phyloP scores from a whole-genome alignment of 1,140 invertebrate genomes.

The Drosophila mayri region DNA sequence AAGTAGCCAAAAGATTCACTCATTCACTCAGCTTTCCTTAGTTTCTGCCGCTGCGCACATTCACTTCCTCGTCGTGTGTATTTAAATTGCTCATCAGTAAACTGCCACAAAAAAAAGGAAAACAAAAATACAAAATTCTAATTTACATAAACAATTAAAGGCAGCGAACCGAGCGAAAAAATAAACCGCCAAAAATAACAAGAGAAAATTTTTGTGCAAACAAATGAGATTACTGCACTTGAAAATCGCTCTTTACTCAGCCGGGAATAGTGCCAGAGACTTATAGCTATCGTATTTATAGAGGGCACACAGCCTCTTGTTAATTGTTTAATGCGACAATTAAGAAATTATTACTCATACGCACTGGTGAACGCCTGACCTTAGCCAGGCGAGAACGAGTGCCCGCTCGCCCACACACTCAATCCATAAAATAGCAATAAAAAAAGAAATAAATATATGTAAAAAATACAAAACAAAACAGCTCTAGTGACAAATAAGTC shows the following conservation, averaged over 20 bases:
- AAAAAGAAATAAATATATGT: neutral
- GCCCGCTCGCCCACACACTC: conserved; percentile 65
- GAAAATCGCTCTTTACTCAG: conserved; percentile 4
- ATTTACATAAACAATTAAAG: conserved; percentile 81
- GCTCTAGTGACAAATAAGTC: conserved; percentile 74
- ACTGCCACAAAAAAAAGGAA: conserved; percentile 9
- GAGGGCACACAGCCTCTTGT: conserved; percentile 30
- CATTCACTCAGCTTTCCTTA: conserved; percentile 18
- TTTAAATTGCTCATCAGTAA: conserved; percentile 69
- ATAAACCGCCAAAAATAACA: conserved; percentile 22
- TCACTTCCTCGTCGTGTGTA: conserved; percentile 69
- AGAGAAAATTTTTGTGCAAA: conserved; percentile 35
- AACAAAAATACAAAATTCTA: conserved; percentile 60
- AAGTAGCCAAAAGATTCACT: conserved; percentile 46
- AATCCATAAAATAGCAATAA: conserved; percentile 23
- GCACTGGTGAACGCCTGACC: conserved; percentile 78
- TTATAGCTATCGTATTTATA: conserved; percentile 4
- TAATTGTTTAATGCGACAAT: conserved; percentile 74
- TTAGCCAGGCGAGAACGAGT: conserved; percentile 43
- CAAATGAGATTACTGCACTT: conserved; percentile 43
- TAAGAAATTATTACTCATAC: conserved; percentile 76
- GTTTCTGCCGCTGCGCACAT: conserved; percentile 31
- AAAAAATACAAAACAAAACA: conserved; percentile 22
- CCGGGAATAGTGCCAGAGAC: conserved; percentile 2
- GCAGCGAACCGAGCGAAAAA: conserved; percentile 38